Evolutionary conservation across 92 coral and sea anemone species (phyloP), one percentile per base, ranked within the genome.

Genomic region (Epizoanthus stellaris): DNA sequence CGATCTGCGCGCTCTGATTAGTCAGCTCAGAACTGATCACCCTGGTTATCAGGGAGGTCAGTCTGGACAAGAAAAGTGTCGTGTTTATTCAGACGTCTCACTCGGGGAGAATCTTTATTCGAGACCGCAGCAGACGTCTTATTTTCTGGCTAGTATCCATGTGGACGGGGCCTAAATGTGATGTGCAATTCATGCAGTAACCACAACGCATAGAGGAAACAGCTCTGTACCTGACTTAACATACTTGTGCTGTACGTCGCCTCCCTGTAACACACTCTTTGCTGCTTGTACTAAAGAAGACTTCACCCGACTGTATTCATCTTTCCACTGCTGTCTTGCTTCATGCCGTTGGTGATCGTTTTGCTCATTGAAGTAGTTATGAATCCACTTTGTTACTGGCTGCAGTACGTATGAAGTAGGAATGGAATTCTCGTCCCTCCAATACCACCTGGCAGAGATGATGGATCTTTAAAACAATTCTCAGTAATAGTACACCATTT

Each of bases 321-420:
- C 84, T n/a, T 70, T 71, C 95, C 98, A 94, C 61, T 90, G 61
- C 60, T 76, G 82, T 6, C 70, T 86, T 59, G 94, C 90, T 49
- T 88, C 88, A 40, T 90, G 62, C 49, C 61, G 83, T 2, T 73
- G 52, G 1, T 54, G 43, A 69, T 62, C 92, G 62, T 88, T 66
- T 0, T 42, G 34, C 19, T 90, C 88, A 65, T 91, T 73, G 25
- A 92, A 85, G 43, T 70, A 92, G 54, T 92, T 73, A 17, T 89
- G 94, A 57, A 87, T 89, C 92, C 95, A 90, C 4, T 89, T 89
- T 64, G 94, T 85, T 16, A 94, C 94, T 3, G 98, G 98, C 68
- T 92, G 98, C 19, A 94, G 93, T 7, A 94, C 88, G 71, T 87
- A 94, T 0, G 89, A 82, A 5, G 84, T 70, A 19, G 98, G 98